phyloP scores from a whole-genome alignment of 2,888 invertebrate species.

The Ophioninae sp. region DNA sequence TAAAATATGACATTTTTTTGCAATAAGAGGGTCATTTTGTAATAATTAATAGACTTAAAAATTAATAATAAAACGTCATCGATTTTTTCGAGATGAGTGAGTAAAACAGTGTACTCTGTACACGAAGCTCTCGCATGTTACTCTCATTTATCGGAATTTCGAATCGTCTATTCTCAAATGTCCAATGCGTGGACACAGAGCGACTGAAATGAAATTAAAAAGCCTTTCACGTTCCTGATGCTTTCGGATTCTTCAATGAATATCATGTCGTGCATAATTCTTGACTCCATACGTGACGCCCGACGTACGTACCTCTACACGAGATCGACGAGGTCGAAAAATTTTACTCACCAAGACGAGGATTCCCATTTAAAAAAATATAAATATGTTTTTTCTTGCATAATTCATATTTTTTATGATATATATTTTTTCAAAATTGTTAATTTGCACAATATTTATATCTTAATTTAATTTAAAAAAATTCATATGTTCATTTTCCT shows the following conservation, averaged over 20 bases:
- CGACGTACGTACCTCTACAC: neutral
- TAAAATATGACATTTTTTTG: no score
- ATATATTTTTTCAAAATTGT: neutral
- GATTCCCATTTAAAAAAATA: no score
- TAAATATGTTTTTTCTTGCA: neutral
- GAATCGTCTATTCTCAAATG: constrained; percentile 22
- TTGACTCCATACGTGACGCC: constrained; percentile 9
- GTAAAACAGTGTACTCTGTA: no score
- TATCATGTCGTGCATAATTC: constrained; percentile 38
- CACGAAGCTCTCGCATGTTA: constrained; percentile 9
- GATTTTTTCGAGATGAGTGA: no score
- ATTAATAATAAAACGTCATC: no score
- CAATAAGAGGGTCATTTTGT: no score
- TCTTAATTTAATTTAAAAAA: neutral
- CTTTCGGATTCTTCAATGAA: constrained; percentile 48
- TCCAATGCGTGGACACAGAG: constrained; percentile 15
- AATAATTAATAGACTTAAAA: no score
- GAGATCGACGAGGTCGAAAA: neutral
- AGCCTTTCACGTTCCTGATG: constrained; percentile 48
- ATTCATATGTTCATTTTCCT: neutral
- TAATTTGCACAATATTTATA: neutral
- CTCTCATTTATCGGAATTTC: constrained; percentile 14
- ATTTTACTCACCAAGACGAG: neutral
- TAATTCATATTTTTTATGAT: neutral
- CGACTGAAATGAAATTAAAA: constrained; percentile 51